Conservation (phyloP, 2,797 vertebrate genomes). For the Typhlichthys subterraneus region DNA sequence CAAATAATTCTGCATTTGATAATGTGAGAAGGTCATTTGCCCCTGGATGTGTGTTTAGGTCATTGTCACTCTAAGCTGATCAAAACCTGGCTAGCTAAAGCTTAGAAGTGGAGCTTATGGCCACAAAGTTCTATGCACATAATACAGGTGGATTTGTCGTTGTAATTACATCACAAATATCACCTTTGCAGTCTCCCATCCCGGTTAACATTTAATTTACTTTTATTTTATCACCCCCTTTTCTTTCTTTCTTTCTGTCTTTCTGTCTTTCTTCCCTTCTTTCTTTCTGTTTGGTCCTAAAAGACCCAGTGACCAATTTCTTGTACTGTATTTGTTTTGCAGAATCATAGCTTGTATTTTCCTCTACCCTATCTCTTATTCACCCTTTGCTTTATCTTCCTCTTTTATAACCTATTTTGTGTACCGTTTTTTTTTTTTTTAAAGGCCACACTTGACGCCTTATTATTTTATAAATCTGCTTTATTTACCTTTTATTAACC, state of each 20-base stretch:
- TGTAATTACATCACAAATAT: slow-evolving; percentile 44
- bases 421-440: slow-evolving; percentile 19
- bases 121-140: slow-evolving; percentile 31
- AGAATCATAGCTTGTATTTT: neutral
- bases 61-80: slow-evolving; percentile 66
- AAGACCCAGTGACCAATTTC: too few relatives aligned
- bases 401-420: slow-evolving; percentile 29
- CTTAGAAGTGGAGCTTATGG: slow-evolving; percentile 60
- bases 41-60: slow-evolving; percentile 66
- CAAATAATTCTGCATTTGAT: slow-evolving; percentile 56
- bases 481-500: slow-evolving; percentile 80
- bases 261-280: too few relatives aligned
- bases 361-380: neutral
- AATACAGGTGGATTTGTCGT: slow-evolving; percentile 63
- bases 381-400: neutral
- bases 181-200: too few relatives aligned
- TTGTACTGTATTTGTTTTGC: too few relatives aligned
- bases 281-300: too few relatives aligned
- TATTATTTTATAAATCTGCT: slow-evolving; percentile 77
- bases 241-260: too few relatives aligned
- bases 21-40: slow-evolving; percentile 40
- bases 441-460: slow-evolving; percentile 35
- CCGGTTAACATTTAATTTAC: too few relatives aligned
- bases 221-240: too few relatives aligned
- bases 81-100: slow-evolving; percentile 52